Percentiles rank a stretch among this genome's conserved stretches.
Conservation (phyloP, 2,888 invertebrate species). For the Blastobasis adustella region DNA sequence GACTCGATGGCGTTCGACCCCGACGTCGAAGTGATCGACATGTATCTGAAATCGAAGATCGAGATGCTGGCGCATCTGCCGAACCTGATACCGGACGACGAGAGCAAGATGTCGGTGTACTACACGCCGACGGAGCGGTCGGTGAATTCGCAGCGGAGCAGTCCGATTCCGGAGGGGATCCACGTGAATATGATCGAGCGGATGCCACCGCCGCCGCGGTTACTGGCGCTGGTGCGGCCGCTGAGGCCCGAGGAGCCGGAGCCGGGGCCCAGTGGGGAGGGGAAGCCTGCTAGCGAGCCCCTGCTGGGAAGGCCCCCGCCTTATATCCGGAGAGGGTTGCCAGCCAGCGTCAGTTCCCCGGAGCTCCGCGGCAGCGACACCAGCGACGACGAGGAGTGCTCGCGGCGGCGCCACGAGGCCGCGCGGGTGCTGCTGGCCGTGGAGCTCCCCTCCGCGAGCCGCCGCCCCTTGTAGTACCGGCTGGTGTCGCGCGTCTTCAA, state of each 20-base stretch:
- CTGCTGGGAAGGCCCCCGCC: conserved; percentile 43
- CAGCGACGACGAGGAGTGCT: conserved; percentile 15
- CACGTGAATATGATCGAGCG: conserved; percentile 80
- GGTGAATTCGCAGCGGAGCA: conserved; percentile 54
- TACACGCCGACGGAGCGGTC: conserved; percentile 88
- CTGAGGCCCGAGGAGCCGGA: conserved; percentile 33
- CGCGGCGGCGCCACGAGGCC: conserved; percentile 20
- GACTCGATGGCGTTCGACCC: conserved; percentile 84
- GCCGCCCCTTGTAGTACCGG: conserved; percentile 61
- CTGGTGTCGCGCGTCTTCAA: conserved; percentile 67
- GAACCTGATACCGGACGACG: conserved; percentile 72
- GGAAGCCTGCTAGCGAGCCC: conserved; percentile 61
- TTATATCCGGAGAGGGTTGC: conserved; percentile 26
- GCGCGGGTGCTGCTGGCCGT: conserved; percentile 61
- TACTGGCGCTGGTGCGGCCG: conserved; percentile 53
- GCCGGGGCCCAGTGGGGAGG: conserved; percentile 20
- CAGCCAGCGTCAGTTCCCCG: conserved; percentile 62
- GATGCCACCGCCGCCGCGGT: conserved; percentile 38
- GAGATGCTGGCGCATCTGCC: conserved; percentile 75
- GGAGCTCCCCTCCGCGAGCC: conserved; percentile 44
- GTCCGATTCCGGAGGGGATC: conserved; percentile 69
- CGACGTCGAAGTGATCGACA: conserved; percentile 78
- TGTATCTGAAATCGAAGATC: conserved; percentile 80
- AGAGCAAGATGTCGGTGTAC: conserved; percentile 84
- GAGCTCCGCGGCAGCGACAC: conserved; percentile 36